Evolutionary conservation across 2,797 vertebrate species (phyloP), one percentile per base, ranked within the genome.

Genomic region (Thunnus albacares): DNA sequence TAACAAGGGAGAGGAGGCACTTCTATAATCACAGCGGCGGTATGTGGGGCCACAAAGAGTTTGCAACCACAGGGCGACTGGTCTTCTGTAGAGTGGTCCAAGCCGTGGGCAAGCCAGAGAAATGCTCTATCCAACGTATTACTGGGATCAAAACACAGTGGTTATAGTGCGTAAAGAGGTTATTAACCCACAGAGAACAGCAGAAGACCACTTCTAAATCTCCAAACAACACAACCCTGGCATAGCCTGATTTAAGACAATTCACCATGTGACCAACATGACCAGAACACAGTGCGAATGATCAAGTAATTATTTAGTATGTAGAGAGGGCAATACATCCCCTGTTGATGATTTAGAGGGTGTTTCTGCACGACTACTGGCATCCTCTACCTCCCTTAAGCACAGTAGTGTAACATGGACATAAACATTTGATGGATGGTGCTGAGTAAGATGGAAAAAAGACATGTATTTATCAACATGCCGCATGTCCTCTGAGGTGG

Each of bases 21-120:
- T 93, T 94, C 91, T 94, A 90, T 91, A 91, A 90, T 88, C 94
- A 93, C 85, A 89, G 90, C 91, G 74, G 88, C 83, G 90, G 92
- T 94, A 92, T 93, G 92, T 90, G 89, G 89, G 93, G 86, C 93
- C 95, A 94, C 84, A 87, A 92, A 92, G 87, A 90, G 68, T 87
- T 90, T 90, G 85, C 81, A 89, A 82, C 87, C 90, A 91, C 71
- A 89, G 86, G 85, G 82, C 86, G 84, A 85, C 79, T 71, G 84
- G 90, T 88, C 86, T 71, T 93, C 85, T 87, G 88, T 89, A 82
- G 86, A 91, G 89, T 73, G 88, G 83, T 88, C 89, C 88, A 89
- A 85, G 90, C 82, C 88, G 77, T 86, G 87, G 84, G 80, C 86
- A 72, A 84, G 75, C 72, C 71, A 57, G 71, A 78, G 81, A 76